Evolutionary conservation across 2,797 vertebrate genomes (phyloP).

Genomic region (Lacerta viridis): DNA sequence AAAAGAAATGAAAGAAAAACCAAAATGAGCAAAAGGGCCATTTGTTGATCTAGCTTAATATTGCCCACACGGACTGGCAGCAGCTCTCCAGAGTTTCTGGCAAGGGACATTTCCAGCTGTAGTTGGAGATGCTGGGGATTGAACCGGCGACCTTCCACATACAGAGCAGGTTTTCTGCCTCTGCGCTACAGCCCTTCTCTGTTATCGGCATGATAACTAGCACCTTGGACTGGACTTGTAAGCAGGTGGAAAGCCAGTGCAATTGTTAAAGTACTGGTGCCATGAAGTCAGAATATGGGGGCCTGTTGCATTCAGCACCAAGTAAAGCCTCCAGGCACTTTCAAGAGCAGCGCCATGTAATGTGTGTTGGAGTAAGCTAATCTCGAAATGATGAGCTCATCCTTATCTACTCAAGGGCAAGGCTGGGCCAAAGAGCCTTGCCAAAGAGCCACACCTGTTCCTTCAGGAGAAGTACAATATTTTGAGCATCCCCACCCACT

Average conservation of each 20-base stretch:
- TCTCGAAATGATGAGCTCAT: background rate
- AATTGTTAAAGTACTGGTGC: background rate
- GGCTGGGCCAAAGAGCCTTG: background rate
- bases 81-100: too few relatives aligned
- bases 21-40: too few relatives aligned
- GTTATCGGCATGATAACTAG: background rate
- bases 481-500: background rate
- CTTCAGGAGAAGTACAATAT: background rate
- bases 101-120: too few relatives aligned
- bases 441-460: background rate
- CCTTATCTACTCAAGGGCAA: background rate
- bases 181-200: too few relatives aligned
- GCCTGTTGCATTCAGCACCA: background rate
- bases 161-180: too few relatives aligned
- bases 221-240: background rate
- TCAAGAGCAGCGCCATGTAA: background rate
- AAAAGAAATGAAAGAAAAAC: too few relatives aligned
- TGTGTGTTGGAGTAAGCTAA: background rate
- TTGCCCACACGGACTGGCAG: too few relatives aligned
- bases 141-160: too few relatives aligned
- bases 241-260: background rate
- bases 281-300: background rate
- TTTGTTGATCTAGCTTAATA: too few relatives aligned
- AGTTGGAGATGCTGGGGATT: too few relatives aligned
- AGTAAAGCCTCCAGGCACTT: background rate